Percentiles rank a stretch among this genome's conserved stretches.
Evolutionary conservation across 2,113 vertebrate genomes (phyloP).

Genomic region (Mustelus asterias): DNA sequence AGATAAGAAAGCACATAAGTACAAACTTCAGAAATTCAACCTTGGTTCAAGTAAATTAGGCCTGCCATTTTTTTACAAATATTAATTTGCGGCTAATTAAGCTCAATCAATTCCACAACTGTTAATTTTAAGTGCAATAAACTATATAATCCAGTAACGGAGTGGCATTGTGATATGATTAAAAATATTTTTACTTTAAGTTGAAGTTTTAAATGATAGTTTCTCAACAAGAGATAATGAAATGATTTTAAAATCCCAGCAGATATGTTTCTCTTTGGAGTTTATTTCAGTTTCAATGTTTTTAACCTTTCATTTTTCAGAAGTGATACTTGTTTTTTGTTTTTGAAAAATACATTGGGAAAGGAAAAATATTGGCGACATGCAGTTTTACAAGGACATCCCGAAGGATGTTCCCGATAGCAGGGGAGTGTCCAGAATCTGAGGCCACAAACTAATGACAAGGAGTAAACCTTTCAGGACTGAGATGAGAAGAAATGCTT

Average conservation of each 20-base stretch:
- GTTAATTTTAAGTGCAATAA: neutral
- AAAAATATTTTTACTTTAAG: neutral
- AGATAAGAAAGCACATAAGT: constrained; percentile 41
- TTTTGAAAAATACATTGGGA: neutral
- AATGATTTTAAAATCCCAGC: neutral
- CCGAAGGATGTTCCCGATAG: no score
- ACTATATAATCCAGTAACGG: neutral
- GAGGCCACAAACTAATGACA: no score
- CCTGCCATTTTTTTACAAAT: no score
- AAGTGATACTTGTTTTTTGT: neutral
- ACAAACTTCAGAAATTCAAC: neutral
- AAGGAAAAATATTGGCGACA: no score
- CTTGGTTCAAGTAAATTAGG: neutral
- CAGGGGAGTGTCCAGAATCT: no score
- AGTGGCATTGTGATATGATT: neutral
- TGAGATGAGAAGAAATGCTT: no score
- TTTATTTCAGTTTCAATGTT: neutral
- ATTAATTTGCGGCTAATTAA: neutral
- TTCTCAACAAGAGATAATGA: neutral
- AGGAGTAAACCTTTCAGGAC: no score
- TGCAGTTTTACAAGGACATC: neutral
- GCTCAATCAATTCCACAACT: neutral
- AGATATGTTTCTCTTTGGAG: neutral
- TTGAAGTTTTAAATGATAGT: neutral
- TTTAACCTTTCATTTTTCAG: neutral